Base-by-base conservation (phyloP, 2,797 vertebrate species). In the Rhadinocentrus ornatus region DNA sequence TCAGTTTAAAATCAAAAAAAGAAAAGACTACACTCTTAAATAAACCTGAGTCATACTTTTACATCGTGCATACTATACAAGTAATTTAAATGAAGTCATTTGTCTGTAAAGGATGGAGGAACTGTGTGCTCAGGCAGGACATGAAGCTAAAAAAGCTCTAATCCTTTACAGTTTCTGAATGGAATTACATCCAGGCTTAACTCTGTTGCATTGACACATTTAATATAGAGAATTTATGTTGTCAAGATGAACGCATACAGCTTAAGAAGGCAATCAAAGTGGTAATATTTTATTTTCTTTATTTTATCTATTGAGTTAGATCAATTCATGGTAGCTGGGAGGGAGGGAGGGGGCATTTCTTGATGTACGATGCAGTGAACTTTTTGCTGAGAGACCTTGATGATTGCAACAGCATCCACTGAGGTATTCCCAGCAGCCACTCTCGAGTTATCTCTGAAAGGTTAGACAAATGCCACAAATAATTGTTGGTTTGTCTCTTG, bases 401-500 rank as follows among this genome's bases (percentile, higher is more conserved):
- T 71, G 68, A 82, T 59, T 63, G 71, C 64, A 41, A 55, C 83
- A 73, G 63, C 71, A 37, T 79, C 73, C 34, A 16, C 71, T 79
- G 78, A 71, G 71, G 57, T 64, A 63, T 57, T 69, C 72, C 27
- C 3, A 18, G 44, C 62, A 62, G 62, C 55, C 62, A 18, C 79
- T 75, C 63, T 37, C 83, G 48, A 77, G 82, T 82, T 72, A 60
- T 39, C 67, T 11, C 59, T 77, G 66, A 88, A 90, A 89, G 87
- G 85, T 89, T 88, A 89, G 80, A 88, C 85, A 89, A 89, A 91
- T 88, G 79, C 87, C 86, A 87, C 66, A 80, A 87, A 88, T 86
- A 88, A 86, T 84, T 82, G 83, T 83, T 39, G 53, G 62, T 13
- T 72, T 67, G 66, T 62, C 71, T 86, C 80, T 78, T 69, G 80